Percentiles rank a stretch among this genome's conserved stretches.
Evolutionary conservation across 2,888 invertebrate species (phyloP).

Genomic region (Eristalis arbustorum): DNA sequence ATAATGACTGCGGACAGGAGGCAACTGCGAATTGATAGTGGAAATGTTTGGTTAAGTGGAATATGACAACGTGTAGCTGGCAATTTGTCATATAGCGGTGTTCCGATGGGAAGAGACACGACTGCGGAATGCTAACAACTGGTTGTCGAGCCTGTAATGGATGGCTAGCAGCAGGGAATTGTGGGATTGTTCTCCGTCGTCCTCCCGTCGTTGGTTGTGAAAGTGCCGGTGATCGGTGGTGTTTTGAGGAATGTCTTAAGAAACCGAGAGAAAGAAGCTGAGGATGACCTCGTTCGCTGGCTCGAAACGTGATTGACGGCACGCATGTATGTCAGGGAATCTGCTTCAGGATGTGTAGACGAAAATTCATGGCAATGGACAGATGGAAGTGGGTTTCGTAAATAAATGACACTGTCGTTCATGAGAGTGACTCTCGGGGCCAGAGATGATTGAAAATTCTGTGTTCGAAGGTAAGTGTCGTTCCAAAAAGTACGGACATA

Average conservation of each 20-base stretch:
- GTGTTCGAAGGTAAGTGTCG: too few species aligned
- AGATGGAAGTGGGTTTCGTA: too few species aligned
- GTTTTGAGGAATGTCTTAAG: background rate
- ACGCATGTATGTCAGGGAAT: background rate
- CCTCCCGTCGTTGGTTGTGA: conserved; percentile 6
- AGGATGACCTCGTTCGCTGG: background rate
- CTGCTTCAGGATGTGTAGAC: background rate
- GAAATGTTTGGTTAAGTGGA: conserved; percentile 41
- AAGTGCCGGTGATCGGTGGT: conserved; percentile 7
- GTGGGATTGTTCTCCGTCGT: background rate
- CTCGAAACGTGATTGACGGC: background rate
- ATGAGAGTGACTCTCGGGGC: too few species aligned
- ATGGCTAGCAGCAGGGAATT: conserved; percentile 3
- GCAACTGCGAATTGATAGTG: conserved; percentile 35
- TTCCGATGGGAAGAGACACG: conserved; percentile 30
- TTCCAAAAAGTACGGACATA: too few species aligned
- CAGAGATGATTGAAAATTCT: too few species aligned
- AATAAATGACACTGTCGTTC: too few species aligned
- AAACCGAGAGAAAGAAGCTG: background rate
- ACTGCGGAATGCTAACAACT: conserved; percentile 49
- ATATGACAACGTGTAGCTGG: conserved; percentile 38
- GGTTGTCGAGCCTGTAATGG: conserved; percentile 8
- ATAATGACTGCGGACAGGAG: conserved; percentile 48
- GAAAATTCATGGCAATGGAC: background rate
- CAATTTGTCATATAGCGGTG: conserved; percentile 60